These are phyloP conservation scores for Tigriopus japonicus DNA, from an alignment of 1,140 invertebrate species.

Conservation along the genomic window DNA sequence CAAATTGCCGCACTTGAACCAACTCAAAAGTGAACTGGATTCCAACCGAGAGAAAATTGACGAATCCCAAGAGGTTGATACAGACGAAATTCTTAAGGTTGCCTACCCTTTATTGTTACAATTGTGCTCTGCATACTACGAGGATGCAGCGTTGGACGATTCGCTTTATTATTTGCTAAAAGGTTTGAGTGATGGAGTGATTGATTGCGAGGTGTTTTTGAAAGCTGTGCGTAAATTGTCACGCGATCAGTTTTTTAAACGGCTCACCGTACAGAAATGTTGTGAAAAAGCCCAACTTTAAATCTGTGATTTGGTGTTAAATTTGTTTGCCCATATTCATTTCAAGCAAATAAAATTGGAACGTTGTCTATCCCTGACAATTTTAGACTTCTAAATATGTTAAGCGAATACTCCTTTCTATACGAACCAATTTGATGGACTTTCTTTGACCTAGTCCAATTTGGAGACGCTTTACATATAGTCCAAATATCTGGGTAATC, in stretches of 20 bases:
- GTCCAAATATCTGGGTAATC: too few relatives aligned
- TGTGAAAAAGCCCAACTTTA: too few relatives aligned
- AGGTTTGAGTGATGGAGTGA: conserved; percentile 71
- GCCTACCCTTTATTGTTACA: conserved; percentile 92
- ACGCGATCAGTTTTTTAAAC: conserved; percentile 80
- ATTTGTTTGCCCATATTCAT: too few relatives aligned
- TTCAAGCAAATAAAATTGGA: too few relatives aligned
- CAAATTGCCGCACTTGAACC: background rate
- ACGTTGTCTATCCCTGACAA: too few relatives aligned
- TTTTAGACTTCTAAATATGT: too few relatives aligned
- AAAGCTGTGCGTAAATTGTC: conserved; percentile 89
- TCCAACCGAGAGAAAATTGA: conserved; percentile 55
- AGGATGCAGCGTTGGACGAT: conserved; percentile 95
- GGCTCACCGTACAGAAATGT: conserved; percentile 52
- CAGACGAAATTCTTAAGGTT: conserved; percentile 91
- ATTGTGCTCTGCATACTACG: conserved; percentile 69
- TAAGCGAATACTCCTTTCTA: too few relatives aligned
- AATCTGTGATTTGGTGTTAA: too few relatives aligned
- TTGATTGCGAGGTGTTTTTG: conserved; percentile 87
- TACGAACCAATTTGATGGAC: too few relatives aligned
- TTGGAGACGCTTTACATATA: too few relatives aligned
- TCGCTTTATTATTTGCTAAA: conserved; percentile 97
- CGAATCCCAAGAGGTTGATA: conserved; percentile 57
- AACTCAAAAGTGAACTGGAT: conserved; percentile 33
- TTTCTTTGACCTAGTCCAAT: too few relatives aligned